Percentiles rank a stretch among this genome's conserved stretches.
phyloP scores from a whole-genome alignment of 2,888 invertebrate species.

The Thyatira batis region DNA sequence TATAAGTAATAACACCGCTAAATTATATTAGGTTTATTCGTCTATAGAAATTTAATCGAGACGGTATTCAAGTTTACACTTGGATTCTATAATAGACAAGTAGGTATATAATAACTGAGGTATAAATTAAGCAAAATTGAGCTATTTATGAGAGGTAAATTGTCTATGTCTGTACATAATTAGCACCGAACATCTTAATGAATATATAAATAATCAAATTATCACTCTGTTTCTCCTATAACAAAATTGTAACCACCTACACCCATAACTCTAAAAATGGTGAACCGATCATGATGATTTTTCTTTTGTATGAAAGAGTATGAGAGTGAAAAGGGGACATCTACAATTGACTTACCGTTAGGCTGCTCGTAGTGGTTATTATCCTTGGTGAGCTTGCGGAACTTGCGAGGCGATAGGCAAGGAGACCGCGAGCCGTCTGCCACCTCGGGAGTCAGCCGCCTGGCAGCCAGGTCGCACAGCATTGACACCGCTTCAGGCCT shows the following conservation, averaged over 20 bases:
- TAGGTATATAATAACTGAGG: neutral
- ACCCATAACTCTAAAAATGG: too few species aligned
- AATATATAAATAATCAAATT: too few species aligned
- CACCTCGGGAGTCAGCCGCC: slow-evolving; percentile 86
- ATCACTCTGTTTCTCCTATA: too few species aligned
- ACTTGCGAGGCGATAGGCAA: slow-evolving; percentile 84
- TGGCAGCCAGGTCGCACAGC: slow-evolving; percentile 90
- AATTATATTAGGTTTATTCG: neutral
- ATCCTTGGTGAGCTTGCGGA: slow-evolving; percentile 81
- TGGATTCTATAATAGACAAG: neutral
- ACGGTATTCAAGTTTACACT: neutral
- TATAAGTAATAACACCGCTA: neutral
- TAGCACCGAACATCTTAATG: neutral
- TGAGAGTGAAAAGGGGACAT: too few species aligned
- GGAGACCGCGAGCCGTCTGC: slow-evolving; percentile 81
- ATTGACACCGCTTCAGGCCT: slow-evolving; percentile 93
- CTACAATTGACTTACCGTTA: slow-evolving; percentile 57
- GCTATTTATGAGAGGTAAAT: neutral
- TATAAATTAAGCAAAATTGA: neutral
- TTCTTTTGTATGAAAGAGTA: too few species aligned
- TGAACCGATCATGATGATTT: too few species aligned
- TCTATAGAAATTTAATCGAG: neutral
- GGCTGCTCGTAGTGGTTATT: slow-evolving; percentile 79
- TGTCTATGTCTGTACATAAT: neutral
- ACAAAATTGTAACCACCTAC: too few species aligned